phyloP scores from a whole-genome alignment of 2,888 invertebrate genomes.

The Calliopum simillimum region DNA sequence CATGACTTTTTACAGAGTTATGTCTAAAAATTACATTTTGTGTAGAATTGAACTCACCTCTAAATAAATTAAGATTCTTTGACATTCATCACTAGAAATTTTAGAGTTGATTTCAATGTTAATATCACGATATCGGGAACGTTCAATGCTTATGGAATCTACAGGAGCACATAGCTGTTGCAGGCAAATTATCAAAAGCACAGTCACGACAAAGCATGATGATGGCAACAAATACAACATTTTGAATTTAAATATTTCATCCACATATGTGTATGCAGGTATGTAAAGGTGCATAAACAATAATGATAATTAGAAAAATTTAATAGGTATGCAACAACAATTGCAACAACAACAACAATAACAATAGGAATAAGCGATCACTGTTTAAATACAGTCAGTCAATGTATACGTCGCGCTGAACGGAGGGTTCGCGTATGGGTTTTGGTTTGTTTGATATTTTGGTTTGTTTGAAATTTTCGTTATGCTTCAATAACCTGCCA shows the following conservation, averaged over 20 bases:
- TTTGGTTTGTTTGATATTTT: not conserved
- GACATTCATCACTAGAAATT: not conserved
- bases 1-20: too few relatives aligned
- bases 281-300: too few relatives aligned
- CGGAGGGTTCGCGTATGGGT: not conserved
- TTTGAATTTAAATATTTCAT: too few relatives aligned
- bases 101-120: conserved; percentile 7
- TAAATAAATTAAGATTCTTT: not conserved
- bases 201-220: too few relatives aligned
- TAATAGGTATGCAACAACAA: not conserved
- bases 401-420: not conserved
- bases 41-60: conserved; percentile 10
- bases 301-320: too few relatives aligned
- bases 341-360: not conserved
- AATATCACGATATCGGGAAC: conserved; percentile 14
- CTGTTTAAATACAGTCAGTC: not conserved
- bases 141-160: conserved; percentile 14
- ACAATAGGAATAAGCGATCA: not conserved
- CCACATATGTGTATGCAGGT: too few relatives aligned
- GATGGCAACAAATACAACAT: too few relatives aligned
- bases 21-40: too few relatives aligned
- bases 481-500: conserved; percentile 18
- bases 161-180: conserved; percentile 1
- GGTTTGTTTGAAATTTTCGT: not conserved
- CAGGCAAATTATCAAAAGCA: too few relatives aligned